Evolutionary conservation across 2,113 vertebrate species (phyloP).

Genomic region (Thymallus thymallus): DNA sequence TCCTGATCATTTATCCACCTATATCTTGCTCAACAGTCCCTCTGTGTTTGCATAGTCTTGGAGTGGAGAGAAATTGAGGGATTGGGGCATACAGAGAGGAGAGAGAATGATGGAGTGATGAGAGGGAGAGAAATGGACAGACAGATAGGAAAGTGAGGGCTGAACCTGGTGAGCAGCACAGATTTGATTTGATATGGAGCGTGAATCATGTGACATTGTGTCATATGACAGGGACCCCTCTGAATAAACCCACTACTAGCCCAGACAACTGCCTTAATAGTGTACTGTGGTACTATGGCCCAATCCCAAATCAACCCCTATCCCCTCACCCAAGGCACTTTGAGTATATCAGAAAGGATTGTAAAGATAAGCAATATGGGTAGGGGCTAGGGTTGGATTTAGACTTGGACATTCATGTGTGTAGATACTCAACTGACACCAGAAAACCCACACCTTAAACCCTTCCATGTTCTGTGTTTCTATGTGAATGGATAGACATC

Average conservation of each 20-base stretch:
- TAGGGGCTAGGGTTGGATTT: slow-evolving; percentile 3
- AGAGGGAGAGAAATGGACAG: slow-evolving; percentile 14
- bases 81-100: slow-evolving; percentile 17
- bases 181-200: slow-evolving; percentile 58
- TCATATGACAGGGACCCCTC: slow-evolving; percentile 20
- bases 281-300: slow-evolving; percentile 11
- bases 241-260: slow-evolving; percentile 19
- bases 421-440: background rate
- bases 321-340: slow-evolving; percentile 17
- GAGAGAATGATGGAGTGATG: slow-evolving; percentile 28
- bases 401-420: background rate
- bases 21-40: slow-evolving; percentile 2
- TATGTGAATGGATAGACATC: slow-evolving; percentile 1
- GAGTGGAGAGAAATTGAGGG: slow-evolving; percentile 1
- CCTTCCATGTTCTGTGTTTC: too few species aligned
- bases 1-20: background rate
- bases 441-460: background rate
- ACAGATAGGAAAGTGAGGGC: slow-evolving; percentile 54
- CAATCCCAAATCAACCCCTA: slow-evolving; percentile 7
- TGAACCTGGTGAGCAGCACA: slow-evolving; percentile 64
- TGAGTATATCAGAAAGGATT: background rate
- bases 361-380: background rate
- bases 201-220: slow-evolving; percentile 59
- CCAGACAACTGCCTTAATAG: background rate
- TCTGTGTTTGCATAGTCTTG: background rate